Percentiles rank a stretch among this genome's conserved stretches.
These are phyloP conservation scores for Prinia subflava DNA, from an alignment of 2,113 vertebrate genomes.

Conservation along the genomic window DNA sequence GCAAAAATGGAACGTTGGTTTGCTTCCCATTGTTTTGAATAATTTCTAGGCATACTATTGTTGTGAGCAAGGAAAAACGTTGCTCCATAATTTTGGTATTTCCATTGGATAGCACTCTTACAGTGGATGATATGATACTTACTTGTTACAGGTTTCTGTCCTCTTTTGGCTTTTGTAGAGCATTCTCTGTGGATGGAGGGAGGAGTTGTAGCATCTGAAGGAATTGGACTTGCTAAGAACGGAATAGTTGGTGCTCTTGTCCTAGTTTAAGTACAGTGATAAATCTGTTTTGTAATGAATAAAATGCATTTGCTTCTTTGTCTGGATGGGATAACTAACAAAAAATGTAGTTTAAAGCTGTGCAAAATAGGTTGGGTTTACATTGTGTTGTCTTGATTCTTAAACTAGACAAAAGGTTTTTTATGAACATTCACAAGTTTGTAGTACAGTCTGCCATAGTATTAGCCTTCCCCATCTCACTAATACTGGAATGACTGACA, in stretches of 20 bases:
- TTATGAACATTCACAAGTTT: not conserved
- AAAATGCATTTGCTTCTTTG: not conserved
- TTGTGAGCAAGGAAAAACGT: not conserved
- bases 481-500: not conserved
- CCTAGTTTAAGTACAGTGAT: not conserved
- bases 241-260: not conserved
- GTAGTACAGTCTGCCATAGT: not conserved
- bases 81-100: accelerated
- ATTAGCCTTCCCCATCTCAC: not conserved
- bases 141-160: not conserved
- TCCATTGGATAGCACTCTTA: not conserved
- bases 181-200: not conserved
- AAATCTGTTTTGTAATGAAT: not conserved
- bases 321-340: not conserved
- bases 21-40: not conserved
- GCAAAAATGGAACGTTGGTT: not conserved
- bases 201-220: not conserved
- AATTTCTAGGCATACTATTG: accelerated
- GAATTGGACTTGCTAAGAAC: not conserved
- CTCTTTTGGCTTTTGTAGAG: not conserved
- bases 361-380: not conserved
- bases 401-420: not conserved
- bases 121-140: accelerated
- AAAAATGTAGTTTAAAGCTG: not conserved
- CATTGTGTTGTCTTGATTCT: not conserved